These are phyloP conservation scores for Drosophila meridionalis DNA, from an alignment of 2,888 invertebrate species.

Conservation along the genomic window DNA sequence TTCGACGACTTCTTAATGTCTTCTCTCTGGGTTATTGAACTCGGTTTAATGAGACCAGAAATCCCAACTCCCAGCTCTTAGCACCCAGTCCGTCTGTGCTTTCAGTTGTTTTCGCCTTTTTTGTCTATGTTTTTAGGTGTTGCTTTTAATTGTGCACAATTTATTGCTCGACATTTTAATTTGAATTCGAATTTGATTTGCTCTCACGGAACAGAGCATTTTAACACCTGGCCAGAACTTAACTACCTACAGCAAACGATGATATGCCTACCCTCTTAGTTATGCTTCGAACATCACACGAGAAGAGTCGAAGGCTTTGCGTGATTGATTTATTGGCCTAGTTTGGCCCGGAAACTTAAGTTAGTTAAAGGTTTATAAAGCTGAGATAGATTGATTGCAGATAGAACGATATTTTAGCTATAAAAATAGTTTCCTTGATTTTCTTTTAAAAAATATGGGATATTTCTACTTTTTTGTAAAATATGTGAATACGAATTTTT, in stretches of 20 bases:
- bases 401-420: too few relatives aligned
- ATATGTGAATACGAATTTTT: too few relatives aligned
- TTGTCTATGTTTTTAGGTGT: conserved; percentile 31
- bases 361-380: too few relatives aligned
- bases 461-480: too few relatives aligned
- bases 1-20: conserved; percentile 53
- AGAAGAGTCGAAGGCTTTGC: not conserved
- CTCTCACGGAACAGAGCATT: conserved; percentile 22
- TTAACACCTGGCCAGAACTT: conserved; percentile 30
- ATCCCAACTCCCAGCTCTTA: conserved; percentile 13
- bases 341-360: not conserved
- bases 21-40: conserved; percentile 65
- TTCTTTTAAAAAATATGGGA: too few relatives aligned
- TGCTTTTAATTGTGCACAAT: conserved; percentile 73
- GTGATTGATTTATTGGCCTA: not conserved
- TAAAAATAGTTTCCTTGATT: too few relatives aligned
- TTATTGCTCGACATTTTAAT: conserved; percentile 64
- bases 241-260: conserved; percentile 14
- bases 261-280: not conserved
- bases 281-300: not conserved
- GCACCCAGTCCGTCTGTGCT: conserved; percentile 9
- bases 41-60: conserved; percentile 46
- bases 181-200: conserved; percentile 53
- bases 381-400: too few relatives aligned
- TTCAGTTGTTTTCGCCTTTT: not conserved